These are phyloP conservation scores for Nomada ferruginata DNA, from an alignment of 2,888 invertebrate species.

Conservation along the genomic window DNA sequence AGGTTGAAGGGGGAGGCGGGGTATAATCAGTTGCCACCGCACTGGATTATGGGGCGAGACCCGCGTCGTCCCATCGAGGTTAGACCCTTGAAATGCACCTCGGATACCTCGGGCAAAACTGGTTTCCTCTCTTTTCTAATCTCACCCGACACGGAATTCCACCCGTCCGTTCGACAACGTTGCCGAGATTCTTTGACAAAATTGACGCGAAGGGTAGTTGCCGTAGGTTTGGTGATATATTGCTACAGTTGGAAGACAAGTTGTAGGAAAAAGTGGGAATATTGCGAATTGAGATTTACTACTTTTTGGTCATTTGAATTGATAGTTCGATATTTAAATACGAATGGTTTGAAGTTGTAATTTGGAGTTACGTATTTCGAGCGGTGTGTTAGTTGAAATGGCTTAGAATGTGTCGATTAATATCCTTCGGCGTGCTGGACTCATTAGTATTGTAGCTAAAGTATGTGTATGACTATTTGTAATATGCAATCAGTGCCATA, in stretches of 20 bases:
- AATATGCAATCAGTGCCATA: too few relatives aligned
- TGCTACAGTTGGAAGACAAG: neutral
- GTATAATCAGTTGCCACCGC: slow-evolving; percentile 84
- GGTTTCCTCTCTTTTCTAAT: slow-evolving; percentile 61
- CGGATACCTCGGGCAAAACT: slow-evolving; percentile 72
- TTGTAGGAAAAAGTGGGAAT: neutral
- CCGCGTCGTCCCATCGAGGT: slow-evolving; percentile 77
- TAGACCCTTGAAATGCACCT: slow-evolving; percentile 78
- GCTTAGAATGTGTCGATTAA: too few relatives aligned
- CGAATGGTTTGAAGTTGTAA: too few relatives aligned
- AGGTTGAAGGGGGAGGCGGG: slow-evolving; percentile 76
- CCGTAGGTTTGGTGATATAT: neutral
- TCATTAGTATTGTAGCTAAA: too few relatives aligned
- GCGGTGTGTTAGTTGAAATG: too few relatives aligned
- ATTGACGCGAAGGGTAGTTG: neutral
- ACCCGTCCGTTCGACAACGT: slow-evolving; percentile 13
- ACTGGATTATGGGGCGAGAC: slow-evolving; percentile 83
- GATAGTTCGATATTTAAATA: too few relatives aligned
- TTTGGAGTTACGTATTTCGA: too few relatives aligned
- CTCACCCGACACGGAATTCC: slow-evolving; percentile 45
- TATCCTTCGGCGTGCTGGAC: too few relatives aligned
- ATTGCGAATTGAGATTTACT: too few relatives aligned
- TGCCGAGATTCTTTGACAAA: slow-evolving; percentile 21
- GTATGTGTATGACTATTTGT: too few relatives aligned
- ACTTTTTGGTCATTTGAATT: too few relatives aligned